These are phyloP conservation scores for Onychomys arenicola DNA, from an alignment of 2,797 vertebrate genomes.

Conservation along the genomic window DNA sequence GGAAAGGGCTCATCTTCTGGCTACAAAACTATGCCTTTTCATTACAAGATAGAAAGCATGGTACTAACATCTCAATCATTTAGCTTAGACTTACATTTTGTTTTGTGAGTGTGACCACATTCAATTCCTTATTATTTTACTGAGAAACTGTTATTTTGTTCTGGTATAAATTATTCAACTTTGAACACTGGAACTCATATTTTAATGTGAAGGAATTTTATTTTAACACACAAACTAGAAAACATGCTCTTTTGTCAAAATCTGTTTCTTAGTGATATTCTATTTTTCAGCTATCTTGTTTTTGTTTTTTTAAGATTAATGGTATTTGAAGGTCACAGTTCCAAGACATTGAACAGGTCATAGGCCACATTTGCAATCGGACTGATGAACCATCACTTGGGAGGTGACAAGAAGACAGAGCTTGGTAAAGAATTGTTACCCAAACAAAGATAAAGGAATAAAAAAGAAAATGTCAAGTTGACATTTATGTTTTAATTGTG, in stretches of 20 bases:
- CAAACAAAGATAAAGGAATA: constrained; percentile 36
- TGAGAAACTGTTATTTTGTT: background rate
- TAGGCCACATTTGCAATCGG: constrained; percentile 56
- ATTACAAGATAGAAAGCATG: background rate
- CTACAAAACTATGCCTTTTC: background rate
- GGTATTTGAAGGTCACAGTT: constrained; percentile 68
- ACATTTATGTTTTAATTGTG: constrained; percentile 67
- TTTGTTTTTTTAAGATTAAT: constrained; percentile 55
- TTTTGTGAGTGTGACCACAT: background rate
- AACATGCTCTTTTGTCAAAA: constrained; percentile 56
- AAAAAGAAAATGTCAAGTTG: constrained; percentile 71
- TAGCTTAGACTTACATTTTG: background rate
- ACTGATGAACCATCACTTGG: background rate
- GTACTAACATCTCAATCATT: background rate
- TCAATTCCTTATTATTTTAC: background rate
- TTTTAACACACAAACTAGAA: constrained; percentile 48
- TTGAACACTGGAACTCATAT: constrained; percentile 13
- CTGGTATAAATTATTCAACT: background rate
- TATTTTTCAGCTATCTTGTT: constrained; percentile 44
- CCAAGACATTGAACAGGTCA: constrained; percentile 4
- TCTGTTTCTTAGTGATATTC: constrained; percentile 18
- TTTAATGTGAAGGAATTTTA: constrained; percentile 37
- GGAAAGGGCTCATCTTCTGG: background rate
- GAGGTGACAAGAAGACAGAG: constrained; percentile 16
- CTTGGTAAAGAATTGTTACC: constrained; percentile 46